Evolutionary conservation across 2,888 invertebrate genomes (phyloP).

Genomic region (Luperina nickerlii): DNA sequence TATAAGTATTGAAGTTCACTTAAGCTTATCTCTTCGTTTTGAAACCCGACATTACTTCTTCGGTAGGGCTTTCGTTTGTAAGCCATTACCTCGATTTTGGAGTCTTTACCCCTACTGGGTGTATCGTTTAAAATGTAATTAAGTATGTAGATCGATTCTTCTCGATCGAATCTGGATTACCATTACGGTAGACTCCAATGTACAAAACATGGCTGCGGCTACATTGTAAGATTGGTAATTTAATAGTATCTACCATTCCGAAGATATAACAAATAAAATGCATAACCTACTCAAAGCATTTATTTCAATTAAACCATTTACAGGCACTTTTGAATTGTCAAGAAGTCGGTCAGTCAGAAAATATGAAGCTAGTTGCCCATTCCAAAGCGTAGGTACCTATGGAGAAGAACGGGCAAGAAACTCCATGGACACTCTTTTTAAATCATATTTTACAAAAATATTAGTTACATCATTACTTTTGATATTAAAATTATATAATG

Average conservation of each 20-base stretch:
- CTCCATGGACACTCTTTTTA: too few species aligned
- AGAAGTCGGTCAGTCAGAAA: too few species aligned
- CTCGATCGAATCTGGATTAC: background rate
- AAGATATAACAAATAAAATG: background rate
- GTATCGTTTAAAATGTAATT: constrained; percentile 25
- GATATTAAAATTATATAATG: too few species aligned
- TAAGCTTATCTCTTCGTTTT: constrained; percentile 51
- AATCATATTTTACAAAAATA: too few species aligned
- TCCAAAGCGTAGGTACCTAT: too few species aligned
- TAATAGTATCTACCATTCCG: too few species aligned
- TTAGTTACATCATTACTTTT: too few species aligned
- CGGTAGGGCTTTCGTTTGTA: constrained; percentile 38
- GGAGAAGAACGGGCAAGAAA: too few species aligned
- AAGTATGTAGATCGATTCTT: constrained; percentile 6
- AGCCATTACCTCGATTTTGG: constrained; percentile 25
- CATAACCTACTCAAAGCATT: too few species aligned
- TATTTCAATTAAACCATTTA: too few species aligned
- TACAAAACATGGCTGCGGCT: background rate
- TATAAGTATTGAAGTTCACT: constrained; percentile 43
- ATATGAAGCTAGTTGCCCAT: too few species aligned
- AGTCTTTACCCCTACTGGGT: constrained; percentile 28
- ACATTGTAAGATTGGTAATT: background rate
- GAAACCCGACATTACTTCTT: constrained; percentile 40
- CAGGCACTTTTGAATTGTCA: too few species aligned
- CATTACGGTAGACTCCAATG: background rate